phyloP scores from a whole-genome alignment of 1,140 invertebrate species.

The Nomia melanderi region DNA sequence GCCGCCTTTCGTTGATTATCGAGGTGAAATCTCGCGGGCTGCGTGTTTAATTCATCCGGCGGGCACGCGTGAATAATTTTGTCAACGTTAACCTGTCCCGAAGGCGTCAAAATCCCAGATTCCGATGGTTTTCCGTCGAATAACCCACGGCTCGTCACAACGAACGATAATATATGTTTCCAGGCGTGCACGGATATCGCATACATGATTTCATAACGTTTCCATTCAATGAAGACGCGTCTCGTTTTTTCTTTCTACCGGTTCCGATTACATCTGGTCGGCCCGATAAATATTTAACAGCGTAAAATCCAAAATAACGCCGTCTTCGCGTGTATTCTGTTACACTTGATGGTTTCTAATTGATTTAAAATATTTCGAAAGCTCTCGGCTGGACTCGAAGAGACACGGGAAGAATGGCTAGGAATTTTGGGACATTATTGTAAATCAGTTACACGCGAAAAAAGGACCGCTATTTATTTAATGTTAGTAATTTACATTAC shows the following conservation, averaged over 20 bases:
- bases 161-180: neutral
- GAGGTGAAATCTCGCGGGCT: neutral
- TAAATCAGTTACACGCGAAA: too few relatives aligned
- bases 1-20: slow-evolving; percentile 17
- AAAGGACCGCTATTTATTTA: too few relatives aligned
- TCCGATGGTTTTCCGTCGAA: neutral
- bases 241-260: too few relatives aligned
- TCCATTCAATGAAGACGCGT: too few relatives aligned
- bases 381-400: too few relatives aligned
- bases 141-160: neutral
- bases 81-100: slow-evolving; percentile 6
- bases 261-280: too few relatives aligned
- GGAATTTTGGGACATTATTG: too few relatives aligned
- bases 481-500: too few relatives aligned
- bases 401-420: too few relatives aligned
- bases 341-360: neutral
- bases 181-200: too few relatives aligned
- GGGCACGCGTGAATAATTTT: slow-evolving; percentile 3
- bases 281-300: neutral
- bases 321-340: too few relatives aligned
- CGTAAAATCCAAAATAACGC: neutral
- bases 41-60: neutral
- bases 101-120: slow-evolving; percentile 17
- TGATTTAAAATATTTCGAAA: neutral
- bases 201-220: slow-evolving; percentile 15